Base-by-base conservation (phyloP, 2,113 vertebrate species). In the Tinamus guttatus region DNA sequence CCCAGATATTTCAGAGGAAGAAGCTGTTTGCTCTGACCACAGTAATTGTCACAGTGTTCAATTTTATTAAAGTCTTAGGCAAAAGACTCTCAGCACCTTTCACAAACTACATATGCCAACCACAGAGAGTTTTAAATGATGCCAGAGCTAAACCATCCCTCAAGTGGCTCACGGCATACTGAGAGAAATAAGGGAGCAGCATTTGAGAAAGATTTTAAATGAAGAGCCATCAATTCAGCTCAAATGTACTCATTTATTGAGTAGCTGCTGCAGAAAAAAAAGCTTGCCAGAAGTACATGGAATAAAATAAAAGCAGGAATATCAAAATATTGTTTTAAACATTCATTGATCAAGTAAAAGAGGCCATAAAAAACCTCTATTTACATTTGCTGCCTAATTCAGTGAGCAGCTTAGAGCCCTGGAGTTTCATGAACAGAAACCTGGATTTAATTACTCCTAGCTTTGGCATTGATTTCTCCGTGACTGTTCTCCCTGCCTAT, bases 401-500 rank as follows among this genome's bases (percentile, higher is more conserved):
- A 70, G 36, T 28, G 38, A 13, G n/a, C 49, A 59, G 20, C 36
- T 36, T 64, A 45, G 21, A 56, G 30, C 25, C 56, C 32, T 64
- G 52, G 13, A 45, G 24, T 68, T 60, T 41, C 56, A 36, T 30
- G 47, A 79, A 38, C 30, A 65, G 76, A 22, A 87, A 52, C 38
- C 28, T 90, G 90, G 56, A 63, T 84, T 85, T 84, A 71, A 86
- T 75, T 88, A 63, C 18, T 68, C 30, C 56, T 91, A 8, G 5
- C 32, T 34, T 79, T 2, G 1, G 28, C 1, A 0, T 16, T 32
- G 3, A 32, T 58, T 13, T 85, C 62, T 30, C 34, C 0, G 0
- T 84, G 73, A 19, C 51, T 93, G 38, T 52, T 68, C 60, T 86
- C 68, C 28, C 58, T 88, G 60, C 16, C 41, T 59, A 43, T 28